Percentiles rank a stretch among this genome's conserved stretches.
These are phyloP conservation scores for Cotesia typhae DNA, from an alignment of 1,140 invertebrate genomes.

Conservation along the genomic window DNA sequence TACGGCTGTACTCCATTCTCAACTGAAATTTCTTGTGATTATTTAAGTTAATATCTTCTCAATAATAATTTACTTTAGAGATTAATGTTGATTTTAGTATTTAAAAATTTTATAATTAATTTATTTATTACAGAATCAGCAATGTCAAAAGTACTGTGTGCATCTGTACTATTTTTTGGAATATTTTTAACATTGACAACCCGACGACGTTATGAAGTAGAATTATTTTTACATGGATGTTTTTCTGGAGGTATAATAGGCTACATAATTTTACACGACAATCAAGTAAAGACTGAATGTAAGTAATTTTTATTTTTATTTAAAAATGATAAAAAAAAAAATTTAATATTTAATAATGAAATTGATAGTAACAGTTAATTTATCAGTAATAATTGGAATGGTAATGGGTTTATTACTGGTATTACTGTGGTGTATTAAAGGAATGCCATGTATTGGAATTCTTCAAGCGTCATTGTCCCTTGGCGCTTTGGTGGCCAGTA, in stretches of 20 bases:
- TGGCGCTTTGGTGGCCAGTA: constrained; percentile 69
- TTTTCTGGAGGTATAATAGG: constrained; percentile 64
- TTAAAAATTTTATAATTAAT: constrained; percentile 34
- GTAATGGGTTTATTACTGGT: constrained; percentile 66
- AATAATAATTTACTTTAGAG: background rate
- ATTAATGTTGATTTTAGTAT: constrained; percentile 7
- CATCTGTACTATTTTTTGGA: constrained; percentile 68
- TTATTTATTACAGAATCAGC: constrained; percentile 56
- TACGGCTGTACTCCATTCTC: constrained; percentile 70
- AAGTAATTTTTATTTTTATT: background rate
- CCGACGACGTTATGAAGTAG: constrained; percentile 71
- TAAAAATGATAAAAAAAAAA: background rate
- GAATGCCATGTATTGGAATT: constrained; percentile 68
- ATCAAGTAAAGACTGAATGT: constrained; percentile 29
- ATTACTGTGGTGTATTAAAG: constrained; percentile 67
- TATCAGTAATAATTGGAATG: constrained; percentile 31
- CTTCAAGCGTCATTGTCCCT: constrained; percentile 67
- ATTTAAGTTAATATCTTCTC: constrained; percentile 55
- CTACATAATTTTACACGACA: constrained; percentile 55
- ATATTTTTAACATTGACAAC: constrained; percentile 70
- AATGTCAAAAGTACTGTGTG: constrained; percentile 65
- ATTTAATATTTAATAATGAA: background rate
- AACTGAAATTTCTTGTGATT: constrained; percentile 61
- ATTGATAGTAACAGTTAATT: constrained; percentile 36
- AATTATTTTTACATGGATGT: constrained; percentile 68